Evolutionary conservation across 2,113 vertebrate species (phyloP).

Genomic region (Phoenicopterus ruber): DNA sequence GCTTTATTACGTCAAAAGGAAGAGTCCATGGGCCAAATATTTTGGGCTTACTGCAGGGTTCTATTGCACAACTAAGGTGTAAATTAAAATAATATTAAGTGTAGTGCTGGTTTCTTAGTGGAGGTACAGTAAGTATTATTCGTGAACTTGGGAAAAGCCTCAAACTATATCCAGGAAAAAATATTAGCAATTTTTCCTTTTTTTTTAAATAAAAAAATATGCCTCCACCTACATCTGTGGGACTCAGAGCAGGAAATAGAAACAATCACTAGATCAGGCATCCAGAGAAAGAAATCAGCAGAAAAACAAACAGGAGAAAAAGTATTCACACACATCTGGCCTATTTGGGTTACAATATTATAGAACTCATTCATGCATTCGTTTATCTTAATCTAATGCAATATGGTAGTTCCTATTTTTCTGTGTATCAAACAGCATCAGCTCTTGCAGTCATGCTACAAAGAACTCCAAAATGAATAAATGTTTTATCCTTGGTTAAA

Average conservation of each 20-base stretch:
- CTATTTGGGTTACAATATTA: background rate
- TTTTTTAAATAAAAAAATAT: background rate
- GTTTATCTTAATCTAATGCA: background rate
- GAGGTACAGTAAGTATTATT: background rate
- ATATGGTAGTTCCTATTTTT: background rate
- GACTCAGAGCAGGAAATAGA: background rate
- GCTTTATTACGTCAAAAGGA: background rate
- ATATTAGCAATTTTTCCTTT: background rate
- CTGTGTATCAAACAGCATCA: background rate
- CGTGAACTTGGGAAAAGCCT: background rate
- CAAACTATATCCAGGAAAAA: background rate
- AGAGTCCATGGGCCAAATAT: background rate
- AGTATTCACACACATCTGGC: background rate
- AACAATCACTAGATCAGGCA: background rate
- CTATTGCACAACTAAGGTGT: background rate
- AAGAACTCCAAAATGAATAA: background rate
- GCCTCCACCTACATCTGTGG: background rate
- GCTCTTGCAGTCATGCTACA: background rate
- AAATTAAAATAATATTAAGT: background rate
- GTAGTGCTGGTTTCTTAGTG: background rate
- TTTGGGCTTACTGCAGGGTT: background rate
- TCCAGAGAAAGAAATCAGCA: background rate
- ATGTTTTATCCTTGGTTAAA: background rate
- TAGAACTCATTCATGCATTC: background rate
- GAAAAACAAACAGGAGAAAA: background rate